These are phyloP conservation scores for Ammospiza caudacuta DNA, from an alignment of 2,113 vertebrate genomes.

Conservation along the genomic window DNA sequence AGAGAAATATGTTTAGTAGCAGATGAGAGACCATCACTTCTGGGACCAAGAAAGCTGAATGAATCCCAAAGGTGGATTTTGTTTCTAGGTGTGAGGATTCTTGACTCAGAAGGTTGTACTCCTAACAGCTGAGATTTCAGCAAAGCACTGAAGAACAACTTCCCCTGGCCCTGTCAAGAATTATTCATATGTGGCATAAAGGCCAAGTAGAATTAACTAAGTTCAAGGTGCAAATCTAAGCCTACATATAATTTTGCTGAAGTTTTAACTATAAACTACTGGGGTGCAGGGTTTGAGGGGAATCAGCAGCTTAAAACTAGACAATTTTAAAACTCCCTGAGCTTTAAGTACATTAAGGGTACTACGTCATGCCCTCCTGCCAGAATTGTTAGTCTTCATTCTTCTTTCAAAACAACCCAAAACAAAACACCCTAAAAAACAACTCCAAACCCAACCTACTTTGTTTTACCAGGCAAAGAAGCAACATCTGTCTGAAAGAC, in stretches of 20 bases:
- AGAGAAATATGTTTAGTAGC: neutral
- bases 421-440: neutral
- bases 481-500: neutral
- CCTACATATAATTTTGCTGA: neutral
- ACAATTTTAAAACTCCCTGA: neutral
- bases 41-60: neutral
- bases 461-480: neutral
- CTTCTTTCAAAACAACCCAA: neutral
- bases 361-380: neutral
- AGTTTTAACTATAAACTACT: neutral
- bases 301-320: neutral
- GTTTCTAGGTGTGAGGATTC: neutral
- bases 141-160: neutral
- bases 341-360: neutral
- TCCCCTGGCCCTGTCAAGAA: neutral
- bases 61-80: slow-evolving; percentile 8
- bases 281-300: neutral
- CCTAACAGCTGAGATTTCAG: neutral
- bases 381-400: neutral
- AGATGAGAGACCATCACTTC: neutral
- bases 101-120: neutral
- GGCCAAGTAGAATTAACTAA: neutral
- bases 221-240: neutral
- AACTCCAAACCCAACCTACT: neutral
- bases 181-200: neutral